Evolutionary conservation across 1,140 invertebrate species (phyloP).

Genomic region (Sycophila sp.): DNA sequence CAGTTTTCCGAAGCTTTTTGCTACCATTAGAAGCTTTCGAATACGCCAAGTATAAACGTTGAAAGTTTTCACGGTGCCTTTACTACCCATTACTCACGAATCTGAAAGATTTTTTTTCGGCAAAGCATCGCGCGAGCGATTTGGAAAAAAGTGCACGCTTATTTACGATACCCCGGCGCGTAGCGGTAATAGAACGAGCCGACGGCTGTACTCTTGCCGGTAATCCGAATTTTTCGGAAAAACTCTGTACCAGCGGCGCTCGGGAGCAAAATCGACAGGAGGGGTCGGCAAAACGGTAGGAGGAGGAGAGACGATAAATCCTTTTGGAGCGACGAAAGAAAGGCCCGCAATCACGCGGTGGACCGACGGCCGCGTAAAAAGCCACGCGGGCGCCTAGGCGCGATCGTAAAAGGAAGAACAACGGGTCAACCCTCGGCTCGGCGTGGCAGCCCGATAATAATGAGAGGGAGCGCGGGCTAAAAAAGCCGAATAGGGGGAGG

Average conservation of each 20-base stretch:
- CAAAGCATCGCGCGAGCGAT: too few species aligned
- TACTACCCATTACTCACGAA: too few species aligned
- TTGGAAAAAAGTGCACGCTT: too few species aligned
- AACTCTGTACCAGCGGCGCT: background rate
- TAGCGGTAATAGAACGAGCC: too few species aligned
- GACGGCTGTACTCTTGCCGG: too few species aligned
- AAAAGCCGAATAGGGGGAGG: background rate
- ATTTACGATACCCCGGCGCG: too few species aligned
- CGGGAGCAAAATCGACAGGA: background rate
- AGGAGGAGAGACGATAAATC: slow-evolving; percentile 18
- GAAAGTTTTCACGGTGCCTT: too few species aligned
- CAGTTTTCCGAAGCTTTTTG: too few species aligned
- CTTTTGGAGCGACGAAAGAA: slow-evolving; percentile 15
- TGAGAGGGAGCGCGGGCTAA: background rate
- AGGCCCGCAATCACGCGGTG: slow-evolving; percentile 17
- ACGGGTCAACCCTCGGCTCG: slow-evolving; percentile 19
- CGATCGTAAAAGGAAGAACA: slow-evolving; percentile 30
- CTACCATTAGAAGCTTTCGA: too few species aligned
- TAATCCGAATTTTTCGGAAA: background rate
- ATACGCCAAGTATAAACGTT: too few species aligned
- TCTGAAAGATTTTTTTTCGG: too few species aligned
- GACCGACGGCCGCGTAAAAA: slow-evolving; percentile 4
- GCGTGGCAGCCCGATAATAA: slow-evolving; percentile 18
- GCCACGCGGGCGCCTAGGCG: background rate
- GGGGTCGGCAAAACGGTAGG: too few species aligned